phyloP scores from a whole-genome alignment of 2,888 invertebrate genomes.

The Philereme vetulata region DNA sequence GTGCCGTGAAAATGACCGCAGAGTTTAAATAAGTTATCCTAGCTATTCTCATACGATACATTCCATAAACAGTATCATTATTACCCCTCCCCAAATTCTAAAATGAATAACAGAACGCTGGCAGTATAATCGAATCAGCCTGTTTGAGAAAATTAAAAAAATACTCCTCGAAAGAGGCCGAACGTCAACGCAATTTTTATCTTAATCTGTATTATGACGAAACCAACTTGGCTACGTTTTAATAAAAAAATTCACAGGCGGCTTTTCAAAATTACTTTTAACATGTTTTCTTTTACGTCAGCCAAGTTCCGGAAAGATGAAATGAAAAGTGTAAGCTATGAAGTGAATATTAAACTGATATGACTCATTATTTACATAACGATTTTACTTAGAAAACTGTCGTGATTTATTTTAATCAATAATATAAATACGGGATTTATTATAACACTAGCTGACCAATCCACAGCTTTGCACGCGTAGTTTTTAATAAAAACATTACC shows the following conservation, averaged over 20 bases:
- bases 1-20: no score
- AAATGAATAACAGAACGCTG: constrained; percentile 68
- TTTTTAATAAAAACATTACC: no score
- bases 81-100: constrained; percentile 53
- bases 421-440: no score
- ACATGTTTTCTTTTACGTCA: constrained; percentile 35
- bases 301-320: constrained; percentile 14
- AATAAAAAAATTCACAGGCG: constrained; percentile 60
- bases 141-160: constrained; percentile 81
- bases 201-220: constrained; percentile 77
- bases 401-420: no score
- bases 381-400: no score
- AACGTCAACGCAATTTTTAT: constrained; percentile 79
- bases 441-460: no score
- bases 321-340: constrained; percentile 9
- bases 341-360: no score
- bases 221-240: constrained; percentile 57
- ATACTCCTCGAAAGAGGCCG: constrained; percentile 62
- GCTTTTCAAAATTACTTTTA: constrained; percentile 53
- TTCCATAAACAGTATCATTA: constrained; percentile 41
- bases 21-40: no score
- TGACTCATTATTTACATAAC: no score
- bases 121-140: constrained; percentile 74
- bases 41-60: not conserved
- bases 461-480: no score